These are phyloP conservation scores for Habrosyne pyritoides DNA, from an alignment of 2,888 invertebrate genomes.

Conservation along the genomic window DNA sequence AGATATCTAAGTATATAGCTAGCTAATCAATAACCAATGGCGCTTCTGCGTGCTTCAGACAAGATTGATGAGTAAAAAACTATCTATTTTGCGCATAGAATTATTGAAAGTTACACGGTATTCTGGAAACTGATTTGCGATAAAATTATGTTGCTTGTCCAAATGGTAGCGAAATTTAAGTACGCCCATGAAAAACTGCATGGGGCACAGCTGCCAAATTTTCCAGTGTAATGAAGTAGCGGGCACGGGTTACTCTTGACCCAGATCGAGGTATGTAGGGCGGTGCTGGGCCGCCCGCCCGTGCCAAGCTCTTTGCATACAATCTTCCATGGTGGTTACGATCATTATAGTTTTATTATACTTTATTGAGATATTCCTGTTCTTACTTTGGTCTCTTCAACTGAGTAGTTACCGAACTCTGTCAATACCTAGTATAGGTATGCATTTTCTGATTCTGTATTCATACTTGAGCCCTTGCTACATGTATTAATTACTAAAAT, in stretches of 20 bases:
- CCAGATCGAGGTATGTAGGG: conserved; percentile 65
- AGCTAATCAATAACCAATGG: background rate
- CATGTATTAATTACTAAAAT: too few species aligned
- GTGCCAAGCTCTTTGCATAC: conserved; percentile 22
- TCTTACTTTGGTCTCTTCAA: background rate
- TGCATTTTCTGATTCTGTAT: too few species aligned
- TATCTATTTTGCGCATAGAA: background rate
- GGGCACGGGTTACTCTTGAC: conserved; percentile 68
- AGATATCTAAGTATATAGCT: background rate
- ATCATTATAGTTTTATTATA: conserved; percentile 13
- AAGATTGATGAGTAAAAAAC: background rate
- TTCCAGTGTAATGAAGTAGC: conserved; percentile 23
- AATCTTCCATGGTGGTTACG: conserved; percentile 13
- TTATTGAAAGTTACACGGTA: background rate
- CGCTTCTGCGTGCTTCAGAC: conserved; percentile 1
- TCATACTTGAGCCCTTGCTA: too few species aligned
- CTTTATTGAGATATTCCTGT: background rate
- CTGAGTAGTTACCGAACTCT: background rate
- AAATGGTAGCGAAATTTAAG: background rate
- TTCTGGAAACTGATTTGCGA: background rate
- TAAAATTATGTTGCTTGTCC: background rate
- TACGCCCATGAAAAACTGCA: background rate
- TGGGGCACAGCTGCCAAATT: conserved; percentile 22
- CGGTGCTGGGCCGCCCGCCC: conserved; percentile 48
- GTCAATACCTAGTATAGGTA: too few species aligned